Conservation (phyloP, 2,888 invertebrate genomes). For the Eupithecia abbreviata region DNA sequence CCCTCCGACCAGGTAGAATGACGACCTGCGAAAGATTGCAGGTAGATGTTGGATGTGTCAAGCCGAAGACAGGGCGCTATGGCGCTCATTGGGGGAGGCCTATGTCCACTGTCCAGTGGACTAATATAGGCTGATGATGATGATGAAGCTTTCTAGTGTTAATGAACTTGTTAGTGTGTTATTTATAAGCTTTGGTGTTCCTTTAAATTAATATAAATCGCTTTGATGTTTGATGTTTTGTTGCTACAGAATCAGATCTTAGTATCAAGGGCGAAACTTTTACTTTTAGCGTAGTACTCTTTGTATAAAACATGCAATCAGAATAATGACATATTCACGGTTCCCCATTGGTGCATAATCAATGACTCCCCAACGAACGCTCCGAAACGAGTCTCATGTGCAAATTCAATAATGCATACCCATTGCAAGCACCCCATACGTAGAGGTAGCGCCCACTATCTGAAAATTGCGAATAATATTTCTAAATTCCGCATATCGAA, state of each 20-base stretch:
- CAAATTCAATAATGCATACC: slow-evolving; percentile 46
- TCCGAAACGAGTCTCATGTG: slow-evolving; percentile 41
- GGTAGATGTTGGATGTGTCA: too few species aligned
- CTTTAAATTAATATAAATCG: too few species aligned
- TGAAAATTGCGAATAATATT: background rate
- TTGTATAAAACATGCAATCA: slow-evolving; percentile 18
- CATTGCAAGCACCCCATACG: slow-evolving; percentile 22
- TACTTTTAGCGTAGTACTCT: background rate
- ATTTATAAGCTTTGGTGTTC: too few species aligned
- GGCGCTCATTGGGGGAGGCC: too few species aligned
- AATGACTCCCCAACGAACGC: slow-evolving; percentile 29
- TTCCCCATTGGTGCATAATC: slow-evolving; percentile 34
- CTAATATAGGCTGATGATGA: too few species aligned
- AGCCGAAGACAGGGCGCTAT: too few species aligned
- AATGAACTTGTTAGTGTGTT: too few species aligned
- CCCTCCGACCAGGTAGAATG: too few species aligned
- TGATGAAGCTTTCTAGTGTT: too few species aligned
- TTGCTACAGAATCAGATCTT: background rate
- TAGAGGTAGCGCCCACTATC: background rate
- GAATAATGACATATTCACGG: slow-evolving; percentile 29
- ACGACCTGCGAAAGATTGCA: too few species aligned
- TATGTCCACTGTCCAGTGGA: too few species aligned
- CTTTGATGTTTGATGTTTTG: background rate
- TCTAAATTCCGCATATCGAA: background rate
- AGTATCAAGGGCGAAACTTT: background rate